A percentile compares a stretch with the other conserved stretches of the same genome.
Conservation (phyloP, 2,113 vertebrate species). For the Phylloscopus trochilus region DNA sequence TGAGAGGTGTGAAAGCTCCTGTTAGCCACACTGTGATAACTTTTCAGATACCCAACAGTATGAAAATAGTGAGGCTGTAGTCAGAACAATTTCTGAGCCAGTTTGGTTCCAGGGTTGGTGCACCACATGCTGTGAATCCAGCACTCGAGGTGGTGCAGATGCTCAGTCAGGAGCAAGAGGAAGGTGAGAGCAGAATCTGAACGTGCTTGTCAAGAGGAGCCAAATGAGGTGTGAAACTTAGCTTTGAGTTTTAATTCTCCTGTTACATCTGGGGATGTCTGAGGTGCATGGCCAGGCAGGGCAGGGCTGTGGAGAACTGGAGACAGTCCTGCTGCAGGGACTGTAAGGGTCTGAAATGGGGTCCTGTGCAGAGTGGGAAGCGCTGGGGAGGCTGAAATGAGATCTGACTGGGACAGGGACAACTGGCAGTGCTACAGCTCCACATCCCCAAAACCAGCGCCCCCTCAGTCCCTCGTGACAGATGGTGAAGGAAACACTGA, state of each 20-base stretch:
- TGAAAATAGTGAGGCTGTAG: not conserved
- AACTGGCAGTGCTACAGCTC: not conserved
- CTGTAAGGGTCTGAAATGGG: fast-evolving
- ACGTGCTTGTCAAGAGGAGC: not conserved
- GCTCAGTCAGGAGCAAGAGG: fast-evolving
- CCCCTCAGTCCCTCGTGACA: not conserved
- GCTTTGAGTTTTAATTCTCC: not conserved
- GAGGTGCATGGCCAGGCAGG: not conserved
- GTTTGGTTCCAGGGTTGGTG: not conserved
- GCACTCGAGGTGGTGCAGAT: not conserved
- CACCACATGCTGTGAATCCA: not conserved
- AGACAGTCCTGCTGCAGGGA: not conserved
- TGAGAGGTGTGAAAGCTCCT: not conserved
- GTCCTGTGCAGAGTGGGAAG: not conserved
- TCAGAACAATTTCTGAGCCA: not conserved
- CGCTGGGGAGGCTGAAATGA: not conserved
- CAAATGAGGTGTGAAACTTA: not conserved
- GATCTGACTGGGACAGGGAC: not conserved
- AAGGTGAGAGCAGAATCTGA: not conserved
- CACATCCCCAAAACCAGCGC: not conserved
- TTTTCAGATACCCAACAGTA: not conserved
- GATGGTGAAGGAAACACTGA: not conserved
- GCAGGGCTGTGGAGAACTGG: not conserved
- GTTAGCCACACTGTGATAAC: not conserved
- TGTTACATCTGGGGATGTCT: not conserved